phyloP scores from a whole-genome alignment of 1,140 invertebrate species.

The Conus ventricosus region DNA sequence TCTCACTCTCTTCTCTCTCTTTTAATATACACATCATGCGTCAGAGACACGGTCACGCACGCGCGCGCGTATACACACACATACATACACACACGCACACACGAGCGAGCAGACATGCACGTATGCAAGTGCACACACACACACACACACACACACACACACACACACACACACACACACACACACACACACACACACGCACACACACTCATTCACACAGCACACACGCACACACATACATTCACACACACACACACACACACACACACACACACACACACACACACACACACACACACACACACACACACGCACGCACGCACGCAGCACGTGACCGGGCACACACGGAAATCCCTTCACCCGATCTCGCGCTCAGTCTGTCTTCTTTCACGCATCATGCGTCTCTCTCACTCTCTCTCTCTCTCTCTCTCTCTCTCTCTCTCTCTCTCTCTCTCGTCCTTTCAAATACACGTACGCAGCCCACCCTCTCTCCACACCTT shows the following conservation, averaged over 20 bases:
- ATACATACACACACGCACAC: not conserved
- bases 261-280: not conserved
- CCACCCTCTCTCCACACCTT: too few species aligned
- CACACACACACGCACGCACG: not conserved
- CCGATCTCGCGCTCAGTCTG: not conserved
- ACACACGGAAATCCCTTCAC: not conserved
- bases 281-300: not conserved
- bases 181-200: not conserved
- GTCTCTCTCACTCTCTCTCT: too few species aligned
- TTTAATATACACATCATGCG: too few species aligned
- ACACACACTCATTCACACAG: not conserved
- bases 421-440: too few species aligned
- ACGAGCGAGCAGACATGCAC: not conserved
- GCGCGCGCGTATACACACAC: not conserved
- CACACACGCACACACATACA: constrained; percentile 4
- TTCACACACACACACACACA: not conserved
- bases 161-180: constrained; percentile 18
- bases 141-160: constrained; percentile 14
- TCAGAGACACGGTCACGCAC: too few species aligned
- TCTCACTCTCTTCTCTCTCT: too few species aligned
- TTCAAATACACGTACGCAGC: too few species aligned
- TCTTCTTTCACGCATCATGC: too few species aligned
- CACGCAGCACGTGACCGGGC: not conserved
- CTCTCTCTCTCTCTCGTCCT: too few species aligned
- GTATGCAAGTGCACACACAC: not conserved